Evolutionary conservation across 1,140 invertebrate species (phyloP), one percentile per base, ranked within the genome.

Genomic region (Temnothorax longispinosus): DNA sequence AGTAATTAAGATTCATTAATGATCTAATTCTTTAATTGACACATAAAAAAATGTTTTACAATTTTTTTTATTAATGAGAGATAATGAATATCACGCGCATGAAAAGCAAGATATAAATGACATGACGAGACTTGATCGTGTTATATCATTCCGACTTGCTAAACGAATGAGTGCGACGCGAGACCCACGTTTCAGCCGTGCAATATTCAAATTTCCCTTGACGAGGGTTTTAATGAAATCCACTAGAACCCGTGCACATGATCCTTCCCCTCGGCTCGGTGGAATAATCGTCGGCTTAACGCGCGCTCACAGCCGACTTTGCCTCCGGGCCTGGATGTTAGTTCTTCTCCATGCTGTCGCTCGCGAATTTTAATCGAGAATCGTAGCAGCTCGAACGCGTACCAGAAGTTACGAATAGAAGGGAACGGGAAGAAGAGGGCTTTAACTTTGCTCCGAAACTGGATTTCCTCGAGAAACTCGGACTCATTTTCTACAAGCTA

Each of bases 331-430:
- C 41, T 60, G 69, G 60, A 71, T 38, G 88, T 76, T 76, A 38
- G 56, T 58, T 87, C 27, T 54, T 89, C 41, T 38, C 18, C 35
- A n/a, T 47, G 54, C 71, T 47, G 47, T 64, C 8, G 27, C 27
- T 84, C 62, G 62, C 89, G 81, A 90, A 90, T 90, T 90, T 90
- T 90, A 90, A 90, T 90, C 80, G 86, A 38, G 69, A 72, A 90
- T 38, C 86, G 47, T 58, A 44, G 32, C 27, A 58, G 72, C 72
- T 77, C 32, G 47, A 82, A 82, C 67, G 41, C 38, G 80, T 58
- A 58, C 52, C 27, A 58, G 27, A 82, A 82, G 67, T 82, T 82
- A 82, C 67, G 41, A 47, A 74, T 74, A 32, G 41, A 71, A 85
- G 54, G 44, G 11, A 47, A 38, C 52, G 21, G 38, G 38, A 67